Percentiles rank a stretch among this genome's conserved stretches.
These are phyloP conservation scores for Aurelia coerulea DNA, from an alignment of 30 jellyfish, hydroid and myxozoan species.

Conservation along the genomic window DNA sequence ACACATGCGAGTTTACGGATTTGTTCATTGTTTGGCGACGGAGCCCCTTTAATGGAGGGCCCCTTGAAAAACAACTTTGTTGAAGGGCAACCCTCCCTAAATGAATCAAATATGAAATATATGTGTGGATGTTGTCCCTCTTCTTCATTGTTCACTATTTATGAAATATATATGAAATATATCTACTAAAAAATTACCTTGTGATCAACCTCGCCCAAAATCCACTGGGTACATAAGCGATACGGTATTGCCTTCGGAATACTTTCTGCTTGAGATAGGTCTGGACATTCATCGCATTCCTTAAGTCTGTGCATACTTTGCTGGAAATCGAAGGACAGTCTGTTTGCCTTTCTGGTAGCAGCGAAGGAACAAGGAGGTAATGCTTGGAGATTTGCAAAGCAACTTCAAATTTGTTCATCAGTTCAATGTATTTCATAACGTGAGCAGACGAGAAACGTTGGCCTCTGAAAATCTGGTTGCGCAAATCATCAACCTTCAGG, in stretches of 20 bases:
- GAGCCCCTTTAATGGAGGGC: too few relatives aligned
- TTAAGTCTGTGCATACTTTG: slow-evolving; percentile 50
- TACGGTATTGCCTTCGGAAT: slow-evolving; percentile 82
- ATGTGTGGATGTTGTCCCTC: too few relatives aligned
- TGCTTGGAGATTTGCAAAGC: slow-evolving; percentile 89
- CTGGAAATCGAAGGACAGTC: slow-evolving; percentile 72
- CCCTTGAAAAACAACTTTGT: too few relatives aligned
- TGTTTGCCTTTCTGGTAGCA: slow-evolving; percentile 83
- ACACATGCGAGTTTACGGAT: too few relatives aligned
- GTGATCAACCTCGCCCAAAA: slow-evolving; percentile 98
- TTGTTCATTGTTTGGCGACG: too few relatives aligned
- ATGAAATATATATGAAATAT: too few relatives aligned
- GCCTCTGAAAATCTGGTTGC: slow-evolving; percentile 84
- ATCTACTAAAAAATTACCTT: slow-evolving; percentile 45
- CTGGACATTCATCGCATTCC: slow-evolving; percentile 70
- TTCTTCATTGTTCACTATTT: too few relatives aligned
- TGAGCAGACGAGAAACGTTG: slow-evolving; percentile 84
- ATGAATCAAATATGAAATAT: too few relatives aligned
- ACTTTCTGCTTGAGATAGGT: slow-evolving; percentile 72
- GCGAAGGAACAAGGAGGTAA: slow-evolving; percentile 90
- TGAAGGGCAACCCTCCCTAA: too few relatives aligned
- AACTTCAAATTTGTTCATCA: slow-evolving; percentile 93
- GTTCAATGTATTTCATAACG: slow-evolving; percentile 85
- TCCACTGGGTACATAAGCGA: slow-evolving; percentile 97
- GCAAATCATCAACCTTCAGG: slow-evolving; percentile 75